Base-by-base conservation (phyloP, 1,140 invertebrate species). In the Coenobita brevimanus region DNA sequence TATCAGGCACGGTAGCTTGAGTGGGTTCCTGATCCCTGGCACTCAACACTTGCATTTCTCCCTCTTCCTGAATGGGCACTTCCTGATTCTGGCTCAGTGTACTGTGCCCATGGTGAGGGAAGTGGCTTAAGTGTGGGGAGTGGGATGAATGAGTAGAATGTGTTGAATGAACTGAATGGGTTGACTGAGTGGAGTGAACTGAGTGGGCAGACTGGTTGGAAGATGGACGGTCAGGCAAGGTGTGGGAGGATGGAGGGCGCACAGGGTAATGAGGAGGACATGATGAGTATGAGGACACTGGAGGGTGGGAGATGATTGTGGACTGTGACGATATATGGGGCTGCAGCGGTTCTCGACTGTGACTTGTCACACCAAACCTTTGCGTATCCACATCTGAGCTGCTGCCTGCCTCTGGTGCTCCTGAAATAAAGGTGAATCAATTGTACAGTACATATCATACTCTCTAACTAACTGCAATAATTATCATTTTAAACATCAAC, bases 191-290 rank as follows among this genome's bases (percentile, higher is more conserved):
- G 3, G 86, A 88, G 60, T 89, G 88, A 3, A 76, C 71, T 15
- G 86, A 89, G 36, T 89, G 81, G 30, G 88, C 88, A 67, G 88
- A 89, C 81, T 89, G 88, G 75, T 89, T 89, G 43, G 88, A 89
- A 0, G 88, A 41, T 24, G 88, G 88, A 21, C 88, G 54, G 50
- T 83, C 81, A 6, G 46, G 86, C 24, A 41, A 41, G 3, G 78
- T 33, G 8, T 88, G 76, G 57, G 79, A 54, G 36, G 86, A 75
- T 27, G 69, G 69, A n/a, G 87, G 79, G 30, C 54, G 79, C 27
- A 60, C n/a, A 30, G 54, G 54, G 6, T 86, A 71, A 46, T 57
- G 76, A 41, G 83, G n/a, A 38, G 17, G 36, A 57, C 62, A 30
- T 36, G 17, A 10, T 24, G 82, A 50, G 13, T 57, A 33, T 30